A percentile compares a stretch with the other conserved stretches of the same genome.
Evolutionary conservation across 2,797 vertebrate genomes (phyloP).

Genomic region (Mormyrus hasselquistii): DNA sequence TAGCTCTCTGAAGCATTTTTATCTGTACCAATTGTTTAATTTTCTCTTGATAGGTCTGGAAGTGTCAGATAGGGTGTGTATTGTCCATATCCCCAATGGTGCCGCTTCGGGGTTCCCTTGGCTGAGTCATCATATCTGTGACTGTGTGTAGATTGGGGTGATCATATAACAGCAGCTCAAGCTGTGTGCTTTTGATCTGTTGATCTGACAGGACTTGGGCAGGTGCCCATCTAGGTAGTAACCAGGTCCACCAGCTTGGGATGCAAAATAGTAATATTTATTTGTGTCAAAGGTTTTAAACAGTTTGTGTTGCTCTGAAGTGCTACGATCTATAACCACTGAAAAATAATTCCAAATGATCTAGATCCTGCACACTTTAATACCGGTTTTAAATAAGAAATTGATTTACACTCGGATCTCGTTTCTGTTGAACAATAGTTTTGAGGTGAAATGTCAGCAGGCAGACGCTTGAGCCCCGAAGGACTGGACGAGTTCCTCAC

Average conservation of each 20-base stretch:
- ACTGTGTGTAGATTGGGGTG: conserved; percentile 9
- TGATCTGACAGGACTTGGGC: conserved; percentile 45
- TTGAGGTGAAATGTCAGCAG: conserved; percentile 3
- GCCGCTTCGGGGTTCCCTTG: background rate
- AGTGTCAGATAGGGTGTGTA: background rate
- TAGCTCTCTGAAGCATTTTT: background rate
- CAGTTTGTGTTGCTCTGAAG: background rate
- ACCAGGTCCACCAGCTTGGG: conserved; percentile 25
- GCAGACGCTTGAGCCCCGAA: background rate
- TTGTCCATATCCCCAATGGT: background rate
- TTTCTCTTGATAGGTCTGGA: background rate
- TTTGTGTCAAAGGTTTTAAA: background rate
- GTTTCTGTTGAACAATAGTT: background rate
- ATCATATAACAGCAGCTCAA: conserved; percentile 52
- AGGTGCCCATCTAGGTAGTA: conserved; percentile 43
- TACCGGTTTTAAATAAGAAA: background rate
- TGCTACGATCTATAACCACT: background rate
- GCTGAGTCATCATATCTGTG: conserved; percentile 56
- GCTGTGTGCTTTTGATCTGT: conserved; percentile 46
- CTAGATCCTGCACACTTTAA: background rate
- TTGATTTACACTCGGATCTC: background rate
- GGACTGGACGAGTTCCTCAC: background rate
- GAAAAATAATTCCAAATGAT: background rate
- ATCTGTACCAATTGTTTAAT: background rate
- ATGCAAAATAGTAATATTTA: conserved; percentile 1